Evolutionary conservation across 2,797 vertebrate species (phyloP).

Genomic region (Eulemur mongoz): DNA sequence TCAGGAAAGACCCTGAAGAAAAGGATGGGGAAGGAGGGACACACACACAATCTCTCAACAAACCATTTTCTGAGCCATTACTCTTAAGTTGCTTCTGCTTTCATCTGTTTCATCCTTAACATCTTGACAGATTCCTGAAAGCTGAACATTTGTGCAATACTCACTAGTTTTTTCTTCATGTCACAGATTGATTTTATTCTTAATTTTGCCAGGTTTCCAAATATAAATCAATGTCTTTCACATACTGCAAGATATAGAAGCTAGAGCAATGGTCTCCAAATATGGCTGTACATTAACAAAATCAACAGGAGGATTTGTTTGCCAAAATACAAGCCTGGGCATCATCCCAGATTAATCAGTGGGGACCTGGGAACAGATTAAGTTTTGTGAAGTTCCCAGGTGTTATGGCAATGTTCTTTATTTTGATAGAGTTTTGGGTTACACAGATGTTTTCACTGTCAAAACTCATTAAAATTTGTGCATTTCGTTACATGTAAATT

Average conservation of each 20-base stretch:
- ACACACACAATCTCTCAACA: background rate
- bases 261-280: background rate
- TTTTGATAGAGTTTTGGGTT: background rate
- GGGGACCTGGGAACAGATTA: background rate
- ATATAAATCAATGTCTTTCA: slow-evolving; percentile 14
- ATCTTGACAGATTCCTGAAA: background rate
- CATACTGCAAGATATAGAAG: background rate
- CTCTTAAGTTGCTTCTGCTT: background rate
- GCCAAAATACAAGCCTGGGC: background rate
- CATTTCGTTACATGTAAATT: background rate
- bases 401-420: background rate
- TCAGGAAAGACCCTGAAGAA: background rate
- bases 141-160: background rate
- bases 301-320: background rate
- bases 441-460: background rate
- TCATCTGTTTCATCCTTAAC: background rate
- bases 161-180: background rate
- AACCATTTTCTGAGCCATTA: background rate
- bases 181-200: slow-evolving; percentile 1
- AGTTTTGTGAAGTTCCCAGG: background rate
- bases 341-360: background rate
- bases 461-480: background rate
- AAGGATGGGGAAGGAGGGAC: background rate
- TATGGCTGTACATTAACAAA: background rate
- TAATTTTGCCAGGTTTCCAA: slow-evolving; percentile 20